Base-by-base conservation (phyloP, 2,888 invertebrate genomes). In the Notodonta ziczac region DNA sequence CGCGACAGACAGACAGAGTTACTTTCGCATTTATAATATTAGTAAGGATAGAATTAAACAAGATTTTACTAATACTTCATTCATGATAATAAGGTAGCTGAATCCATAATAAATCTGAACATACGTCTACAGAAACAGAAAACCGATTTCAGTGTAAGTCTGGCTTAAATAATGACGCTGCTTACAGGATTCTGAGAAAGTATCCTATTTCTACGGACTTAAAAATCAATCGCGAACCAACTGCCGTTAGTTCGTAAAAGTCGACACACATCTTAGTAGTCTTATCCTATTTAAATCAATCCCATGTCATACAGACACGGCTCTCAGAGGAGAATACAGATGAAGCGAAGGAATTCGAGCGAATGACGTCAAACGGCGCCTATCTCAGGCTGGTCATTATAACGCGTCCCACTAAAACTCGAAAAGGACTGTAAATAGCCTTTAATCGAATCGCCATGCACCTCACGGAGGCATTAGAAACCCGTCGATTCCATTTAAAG, bases 401-500 rank as follows among this genome's bases (percentile, higher is more conserved):
- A 55, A 16, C 40, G 14, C 52, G 64, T 40, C 8, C 60, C 58
- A 63, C 57, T 55, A 66, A 61, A 61, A 48, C 46, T 56, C 39
- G 40, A 64, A 63, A 69, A 61, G 61, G 59, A 62, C 55, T 57
- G 60, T 52, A 68, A 63, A 66, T 63, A 52, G 65, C 51, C 57
- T 62, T 60, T 61, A 57, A 58, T 40, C 16, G n/a, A 51, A 61
- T 70, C 63, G 44, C 40, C 35, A 71, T 66, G 73, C 66, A 61
- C 56, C 40, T 57, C 66, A 67, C 57, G 62, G 42, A 9, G 35
- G 54, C 35, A 62, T 60, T 70, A 66, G 55, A 56, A 59, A 55
- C 55, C 60, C 62, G 63, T 66, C 56, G 62, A 48, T 57, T 63
- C 74, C 71, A 68, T 73, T 60, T 73, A 68, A 13, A 63, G 70